Percentiles rank a stretch among this genome's conserved stretches.
These are phyloP conservation scores for Cheilosia scutellata DNA, from an alignment of 2,888 invertebrate species.

Conservation along the genomic window DNA sequence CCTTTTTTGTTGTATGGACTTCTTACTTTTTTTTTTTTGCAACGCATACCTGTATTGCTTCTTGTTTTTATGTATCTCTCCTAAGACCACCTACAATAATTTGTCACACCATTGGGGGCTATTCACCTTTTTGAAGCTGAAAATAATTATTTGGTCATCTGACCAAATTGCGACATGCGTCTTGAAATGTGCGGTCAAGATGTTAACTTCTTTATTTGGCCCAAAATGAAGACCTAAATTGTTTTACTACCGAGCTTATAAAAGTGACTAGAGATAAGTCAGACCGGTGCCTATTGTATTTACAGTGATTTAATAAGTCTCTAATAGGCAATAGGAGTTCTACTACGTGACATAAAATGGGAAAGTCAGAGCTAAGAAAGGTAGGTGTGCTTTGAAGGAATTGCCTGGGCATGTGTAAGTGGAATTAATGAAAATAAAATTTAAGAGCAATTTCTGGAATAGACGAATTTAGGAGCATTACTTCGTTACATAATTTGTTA, in stretches of 20 bases:
- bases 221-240: constrained; percentile 42
- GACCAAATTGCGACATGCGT: constrained; percentile 27
- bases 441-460: too few species aligned
- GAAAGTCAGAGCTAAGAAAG: not conserved
- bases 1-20: constrained; percentile 2
- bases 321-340: constrained; percentile 34
- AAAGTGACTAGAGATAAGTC: not conserved
- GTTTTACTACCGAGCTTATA: constrained; percentile 33
- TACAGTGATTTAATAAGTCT: constrained; percentile 43
- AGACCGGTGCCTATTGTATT: not conserved
- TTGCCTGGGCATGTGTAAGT: too few species aligned
- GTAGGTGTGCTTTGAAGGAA: too few species aligned
- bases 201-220: constrained; percentile 5
- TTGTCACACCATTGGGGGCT: constrained; percentile 41
- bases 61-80: not conserved
- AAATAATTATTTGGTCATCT: constrained; percentile 28
- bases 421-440: too few species aligned
- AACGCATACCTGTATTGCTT: not conserved
- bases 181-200: constrained; percentile 1
- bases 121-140: not conserved
- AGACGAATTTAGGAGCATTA: too few species aligned
- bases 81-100: constrained; percentile 27
- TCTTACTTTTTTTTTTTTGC: not conserved
- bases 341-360: constrained; percentile 7
- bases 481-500: too few species aligned